Base-by-base conservation (phyloP, 2,797 vertebrate genomes). In the Bryconaethiops microstoma region DNA sequence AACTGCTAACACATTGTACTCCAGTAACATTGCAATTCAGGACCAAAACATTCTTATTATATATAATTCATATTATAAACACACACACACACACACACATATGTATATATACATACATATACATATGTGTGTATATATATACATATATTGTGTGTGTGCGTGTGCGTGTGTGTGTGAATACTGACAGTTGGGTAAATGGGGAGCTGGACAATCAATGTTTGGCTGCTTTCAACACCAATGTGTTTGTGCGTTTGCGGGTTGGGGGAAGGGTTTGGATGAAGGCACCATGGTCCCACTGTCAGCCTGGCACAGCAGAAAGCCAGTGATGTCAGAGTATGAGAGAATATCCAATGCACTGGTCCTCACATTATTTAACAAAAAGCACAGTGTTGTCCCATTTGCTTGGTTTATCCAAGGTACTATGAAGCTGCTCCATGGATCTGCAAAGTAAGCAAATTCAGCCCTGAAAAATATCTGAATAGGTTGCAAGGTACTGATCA, bases 291-390 rank as follows among this genome's bases (percentile, higher is more conserved):
- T 82, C 42, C 81, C 77, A 71, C 64, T 79, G 65, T 55, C 76
- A 83, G 81, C 81, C 81, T 83, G 81, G 81, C 77, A 83, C 81
- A 76, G 59, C 62, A 35, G 9, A 68, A 52, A 23, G 63, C 8
- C 72, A 64, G 72, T 83, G 81, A 83, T 79, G 81, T 83, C 81
- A 83, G 72, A 63, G 67, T 63, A 50, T 0, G 62, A 73, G 19
- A 64, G 57, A 81, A 81, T 54, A 55, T 74, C 69, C 80, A 68
- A 29, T 70, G 16, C 55, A 29, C 63, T 74, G 9, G 1, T 62
- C 42, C 7, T 45, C 21, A n/a, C 54, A 78, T 77, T 77, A 62
- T 82, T 69, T 69, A 17, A 74, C 76, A 82, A 71, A 83, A 79
- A 70, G 77, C 72, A 1, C 63, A 62, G 57, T 45, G 72, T 79